Conservation (phyloP, 2,888 invertebrate species). For the Iphiclides podalirius region DNA sequence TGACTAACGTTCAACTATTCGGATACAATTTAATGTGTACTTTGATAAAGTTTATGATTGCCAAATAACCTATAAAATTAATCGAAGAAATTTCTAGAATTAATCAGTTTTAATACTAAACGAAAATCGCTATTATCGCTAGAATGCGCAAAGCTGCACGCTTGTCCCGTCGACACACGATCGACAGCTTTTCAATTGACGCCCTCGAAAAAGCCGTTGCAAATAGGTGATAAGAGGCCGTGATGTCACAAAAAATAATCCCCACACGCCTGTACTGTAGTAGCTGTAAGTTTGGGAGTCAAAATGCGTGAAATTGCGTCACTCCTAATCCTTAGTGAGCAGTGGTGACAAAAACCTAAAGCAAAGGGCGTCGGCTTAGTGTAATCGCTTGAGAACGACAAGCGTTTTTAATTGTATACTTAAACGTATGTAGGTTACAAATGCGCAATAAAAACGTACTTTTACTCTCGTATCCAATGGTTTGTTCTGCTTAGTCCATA, state of each 20-base stretch:
- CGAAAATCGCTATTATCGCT: conserved; percentile 9
- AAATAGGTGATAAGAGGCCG: conserved; percentile 6
- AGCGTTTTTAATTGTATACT: conserved; percentile 17
- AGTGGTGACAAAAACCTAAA: conserved; percentile 38
- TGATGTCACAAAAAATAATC: conserved; percentile 11
- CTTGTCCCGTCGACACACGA: background rate
- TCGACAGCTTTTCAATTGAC: conserved; percentile 7
- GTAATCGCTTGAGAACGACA: conserved; percentile 41
- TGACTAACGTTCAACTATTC: background rate
- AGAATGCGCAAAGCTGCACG: background rate
- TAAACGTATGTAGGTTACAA: conserved; percentile 10
- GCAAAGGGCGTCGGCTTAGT: conserved; percentile 36
- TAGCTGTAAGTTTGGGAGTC: conserved; percentile 51
- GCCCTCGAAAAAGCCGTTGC: background rate
- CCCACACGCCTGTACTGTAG: conserved; percentile 68
- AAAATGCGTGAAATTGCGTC: conserved; percentile 74
- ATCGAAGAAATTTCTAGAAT: no score
- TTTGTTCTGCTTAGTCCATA: background rate
- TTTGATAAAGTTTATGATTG: no score
- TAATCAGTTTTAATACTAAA: no score
- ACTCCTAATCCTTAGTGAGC: conserved; percentile 45
- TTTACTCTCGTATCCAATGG: background rate
- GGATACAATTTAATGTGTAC: background rate
- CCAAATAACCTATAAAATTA: background rate
- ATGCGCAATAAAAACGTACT: conserved; percentile 8